Conservation (phyloP, 2,888 invertebrate genomes). For the Acanthopleura granulata region DNA sequence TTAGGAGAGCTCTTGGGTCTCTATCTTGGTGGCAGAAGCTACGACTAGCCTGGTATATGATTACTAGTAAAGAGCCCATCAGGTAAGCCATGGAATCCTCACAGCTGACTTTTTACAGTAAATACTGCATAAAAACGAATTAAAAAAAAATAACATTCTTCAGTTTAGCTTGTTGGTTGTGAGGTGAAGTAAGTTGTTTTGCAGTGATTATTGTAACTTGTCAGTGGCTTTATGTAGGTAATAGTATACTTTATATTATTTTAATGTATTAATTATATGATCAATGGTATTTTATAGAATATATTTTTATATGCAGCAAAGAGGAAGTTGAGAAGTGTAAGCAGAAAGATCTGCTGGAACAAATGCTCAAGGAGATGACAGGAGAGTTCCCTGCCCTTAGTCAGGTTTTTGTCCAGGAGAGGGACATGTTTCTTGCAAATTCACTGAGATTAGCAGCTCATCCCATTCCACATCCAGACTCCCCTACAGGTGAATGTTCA, state of each 20-base stretch:
- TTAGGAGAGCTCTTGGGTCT: constrained; percentile 88
- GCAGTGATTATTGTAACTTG: no score
- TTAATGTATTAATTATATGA: no score
- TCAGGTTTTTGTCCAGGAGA: constrained; percentile 91
- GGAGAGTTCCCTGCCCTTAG: constrained; percentile 93
- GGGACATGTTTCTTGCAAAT: constrained; percentile 92
- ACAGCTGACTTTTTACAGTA: no score
- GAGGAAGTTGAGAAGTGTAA: constrained; percentile 97
- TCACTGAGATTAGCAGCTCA: constrained; percentile 83
- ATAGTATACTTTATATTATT: no score
- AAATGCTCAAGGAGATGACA: constrained; percentile 92
- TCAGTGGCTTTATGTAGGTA: no score
- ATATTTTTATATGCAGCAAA: constrained; percentile 73
- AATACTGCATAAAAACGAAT: no score
- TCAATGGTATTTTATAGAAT: no score
- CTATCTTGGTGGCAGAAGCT: constrained; percentile 91
- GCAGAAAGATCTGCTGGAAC: constrained; percentile 89
- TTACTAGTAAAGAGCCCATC: constrained; percentile 85
- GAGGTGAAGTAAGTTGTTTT: no score
- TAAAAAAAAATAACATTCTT: no score
- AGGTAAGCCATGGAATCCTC: constrained; percentile 73
- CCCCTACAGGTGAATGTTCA: not conserved
- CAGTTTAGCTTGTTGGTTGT: no score
- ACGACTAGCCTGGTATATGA: constrained; percentile 86
- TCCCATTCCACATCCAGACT: constrained; percentile 35